Percentiles rank a stretch among this genome's conserved stretches.
phyloP scores from a whole-genome alignment of 2,797 vertebrate genomes.

The Rhinogobio ventralis region DNA sequence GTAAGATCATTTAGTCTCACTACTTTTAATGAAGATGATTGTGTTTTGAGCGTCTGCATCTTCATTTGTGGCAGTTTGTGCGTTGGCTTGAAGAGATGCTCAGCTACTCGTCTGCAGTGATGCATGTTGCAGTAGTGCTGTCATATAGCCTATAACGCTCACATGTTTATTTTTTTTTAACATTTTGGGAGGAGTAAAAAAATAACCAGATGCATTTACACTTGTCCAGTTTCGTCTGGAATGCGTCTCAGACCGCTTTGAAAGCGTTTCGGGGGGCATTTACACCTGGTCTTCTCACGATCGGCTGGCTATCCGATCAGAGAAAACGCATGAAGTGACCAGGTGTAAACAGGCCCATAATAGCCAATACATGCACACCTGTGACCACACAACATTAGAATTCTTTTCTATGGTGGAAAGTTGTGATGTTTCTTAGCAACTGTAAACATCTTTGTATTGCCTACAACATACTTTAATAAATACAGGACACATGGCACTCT shows the following conservation, averaged over 20 bases:
- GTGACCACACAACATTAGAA: not conserved
- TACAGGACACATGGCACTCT: not conserved
- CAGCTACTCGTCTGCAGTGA: not conserved
- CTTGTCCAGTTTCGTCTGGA: not conserved
- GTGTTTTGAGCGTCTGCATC: not conserved
- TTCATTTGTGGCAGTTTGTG: conserved; percentile 1
- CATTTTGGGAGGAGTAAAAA: not conserved
- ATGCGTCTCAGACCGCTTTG: not conserved
- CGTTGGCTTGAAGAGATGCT: not conserved
- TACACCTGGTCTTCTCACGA: not conserved
- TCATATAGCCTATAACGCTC: not conserved
- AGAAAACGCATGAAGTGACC: conserved; percentile 2
- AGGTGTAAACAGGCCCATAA: not conserved
- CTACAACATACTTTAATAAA: not conserved
- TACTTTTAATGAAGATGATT: not conserved
- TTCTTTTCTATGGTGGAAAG: not conserved
- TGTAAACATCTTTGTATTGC: not conserved
- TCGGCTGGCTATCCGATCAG: not conserved
- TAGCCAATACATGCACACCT: not conserved
- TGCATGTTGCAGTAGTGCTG: not conserved
- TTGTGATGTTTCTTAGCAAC: not conserved
- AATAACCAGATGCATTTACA: not conserved
- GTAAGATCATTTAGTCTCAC: not conserved
- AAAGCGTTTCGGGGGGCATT: not conserved
- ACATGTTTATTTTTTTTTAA: not conserved